Percentiles rank a stretch among this genome's conserved stretches.
These are phyloP conservation scores for Perdita meconis DNA, from an alignment of 2,888 invertebrate genomes.

Conservation along the genomic window DNA sequence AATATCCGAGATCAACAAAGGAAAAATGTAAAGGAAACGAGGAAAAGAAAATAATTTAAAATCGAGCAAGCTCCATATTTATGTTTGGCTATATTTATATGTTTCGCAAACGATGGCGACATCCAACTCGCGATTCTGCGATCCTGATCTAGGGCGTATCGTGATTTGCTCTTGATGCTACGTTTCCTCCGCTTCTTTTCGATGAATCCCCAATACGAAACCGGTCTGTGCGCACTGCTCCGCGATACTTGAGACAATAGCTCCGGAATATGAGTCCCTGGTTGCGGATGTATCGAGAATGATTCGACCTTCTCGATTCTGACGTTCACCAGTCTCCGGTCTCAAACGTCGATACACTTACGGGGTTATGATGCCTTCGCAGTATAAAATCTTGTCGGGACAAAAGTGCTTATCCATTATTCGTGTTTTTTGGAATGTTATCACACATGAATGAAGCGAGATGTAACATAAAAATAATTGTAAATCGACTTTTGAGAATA, in stretches of 20 bases:
- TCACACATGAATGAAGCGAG: not conserved
- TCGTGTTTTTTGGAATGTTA: no score
- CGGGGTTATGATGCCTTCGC: no score
- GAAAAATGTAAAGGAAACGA: not conserved
- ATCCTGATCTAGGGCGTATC: slow-evolving; percentile 77
- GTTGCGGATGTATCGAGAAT: slow-evolving; percentile 75
- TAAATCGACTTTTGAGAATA: not conserved
- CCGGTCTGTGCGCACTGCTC: not conserved
- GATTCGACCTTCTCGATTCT: slow-evolving; percentile 58
- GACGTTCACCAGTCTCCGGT: slow-evolving; percentile 1
- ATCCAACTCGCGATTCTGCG: slow-evolving; percentile 57
- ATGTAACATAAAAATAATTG: not conserved
- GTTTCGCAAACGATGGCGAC: not conserved
- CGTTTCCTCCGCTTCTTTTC: slow-evolving; percentile 51
- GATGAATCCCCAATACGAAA: not conserved
- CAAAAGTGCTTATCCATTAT: no score
- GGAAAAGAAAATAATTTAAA: not conserved
- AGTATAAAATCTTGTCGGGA: no score
- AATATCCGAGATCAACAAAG: not conserved
- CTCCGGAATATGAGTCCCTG: slow-evolving; percentile 69
- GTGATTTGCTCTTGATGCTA: slow-evolving; percentile 73
- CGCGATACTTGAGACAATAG: slow-evolving; percentile 2
- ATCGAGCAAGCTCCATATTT: not conserved
- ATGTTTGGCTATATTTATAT: not conserved
- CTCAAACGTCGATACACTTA: not conserved